Base-by-base conservation (phyloP, 2,113 vertebrate species). In the Corydoras sp. region DNA sequence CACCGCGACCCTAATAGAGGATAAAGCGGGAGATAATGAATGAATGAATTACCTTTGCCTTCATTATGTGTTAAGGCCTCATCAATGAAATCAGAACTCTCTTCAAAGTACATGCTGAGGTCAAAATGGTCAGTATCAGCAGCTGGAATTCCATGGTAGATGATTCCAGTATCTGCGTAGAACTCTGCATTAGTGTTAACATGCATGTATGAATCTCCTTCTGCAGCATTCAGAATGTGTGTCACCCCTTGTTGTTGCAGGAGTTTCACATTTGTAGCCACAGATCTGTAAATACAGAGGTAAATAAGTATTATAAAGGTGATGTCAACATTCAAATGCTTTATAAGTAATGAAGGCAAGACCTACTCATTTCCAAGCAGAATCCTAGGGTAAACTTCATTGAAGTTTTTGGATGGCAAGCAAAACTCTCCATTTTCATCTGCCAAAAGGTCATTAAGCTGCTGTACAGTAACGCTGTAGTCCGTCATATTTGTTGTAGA, bases 181-280 rank as follows among this genome's bases (percentile, higher is more conserved):
- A 92, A 98, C 65, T 87, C 91, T 0, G 92, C 86, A 3, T 78
- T 92, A 58, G 97, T 99, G 85, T 98, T 96, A 76, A 98, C 95
- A 0, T 99, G 97, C 96, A 98, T 98, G 81, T 92, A 92, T 24
- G 96, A 98, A 80, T 90, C 92, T 54, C 96, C 97, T 76, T 99
- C 95, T 0, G 97, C 97, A 0, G 92, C 92, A 0, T 99, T 99
- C 79, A 99, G 88, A 78, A 99, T 79, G 3, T 99, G 97, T 1
- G 94, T 98, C 84, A 98, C 89, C 58, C 93, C 92, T 80, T 94
- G 81, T 0, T 80, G 92, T 81, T 91, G 90, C 77, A 99, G 82
- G 69, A 82, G 91, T 75, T 75, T 78, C 49, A 91, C 86, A 69
- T 96, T 91, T 70, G 87, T 93, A 24, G 95, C 96, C 77, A 93